Evolutionary conservation across 2,113 vertebrate genomes (phyloP).

Genomic region (Gulo gulo): DNA sequence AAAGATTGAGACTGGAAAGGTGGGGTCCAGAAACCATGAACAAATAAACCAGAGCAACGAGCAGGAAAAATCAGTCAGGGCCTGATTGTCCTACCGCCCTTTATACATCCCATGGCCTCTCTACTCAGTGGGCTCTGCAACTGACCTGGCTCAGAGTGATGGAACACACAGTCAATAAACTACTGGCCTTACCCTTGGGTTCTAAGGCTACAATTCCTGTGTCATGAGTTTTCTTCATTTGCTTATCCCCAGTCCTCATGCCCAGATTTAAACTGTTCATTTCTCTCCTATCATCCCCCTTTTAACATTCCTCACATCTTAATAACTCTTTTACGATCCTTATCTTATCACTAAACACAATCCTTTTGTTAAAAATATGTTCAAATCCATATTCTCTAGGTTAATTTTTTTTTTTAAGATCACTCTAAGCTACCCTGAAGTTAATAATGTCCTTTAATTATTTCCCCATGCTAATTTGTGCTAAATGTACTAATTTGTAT

Average conservation of each 20-base stretch:
- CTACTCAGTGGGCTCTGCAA: neutral
- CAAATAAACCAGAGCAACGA: neutral
- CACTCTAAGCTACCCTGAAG: neutral
- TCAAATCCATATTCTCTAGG: neutral
- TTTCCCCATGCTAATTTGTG: neutral
- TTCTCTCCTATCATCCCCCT: neutral
- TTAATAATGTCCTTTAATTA: neutral
- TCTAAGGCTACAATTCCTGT: neutral
- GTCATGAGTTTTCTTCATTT: neutral
- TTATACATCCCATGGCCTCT: fast-evolving
- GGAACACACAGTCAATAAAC: neutral
- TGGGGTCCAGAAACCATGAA: neutral
- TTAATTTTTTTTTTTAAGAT: neutral
- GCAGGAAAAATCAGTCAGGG: neutral
- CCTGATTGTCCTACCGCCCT: neutral
- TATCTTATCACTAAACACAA: neutral
- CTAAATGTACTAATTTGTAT: neutral
- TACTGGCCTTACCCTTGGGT: neutral
- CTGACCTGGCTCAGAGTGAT: neutral
- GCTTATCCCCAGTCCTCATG: neutral
- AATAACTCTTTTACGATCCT: neutral
- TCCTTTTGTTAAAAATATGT: neutral
- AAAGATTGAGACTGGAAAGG: neutral
- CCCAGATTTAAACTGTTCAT: neutral
- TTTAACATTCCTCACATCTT: neutral